These are phyloP conservation scores for Melitaea athalia DNA, from an alignment of 2,888 invertebrate species.

Conservation along the genomic window DNA sequence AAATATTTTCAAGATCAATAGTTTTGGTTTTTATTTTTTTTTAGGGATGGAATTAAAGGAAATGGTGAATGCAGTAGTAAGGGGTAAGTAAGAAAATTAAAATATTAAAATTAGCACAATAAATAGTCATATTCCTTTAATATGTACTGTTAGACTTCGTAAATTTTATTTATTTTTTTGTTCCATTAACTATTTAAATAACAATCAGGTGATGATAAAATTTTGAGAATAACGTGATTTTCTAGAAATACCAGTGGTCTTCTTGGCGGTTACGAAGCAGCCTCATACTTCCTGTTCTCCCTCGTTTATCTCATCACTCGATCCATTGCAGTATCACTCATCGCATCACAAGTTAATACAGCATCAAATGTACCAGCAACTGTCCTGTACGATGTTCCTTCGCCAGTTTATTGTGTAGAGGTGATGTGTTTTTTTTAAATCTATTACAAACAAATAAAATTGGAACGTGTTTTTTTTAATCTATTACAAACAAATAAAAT, in stretches of 20 bases:
- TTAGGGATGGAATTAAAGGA: conserved; percentile 56
- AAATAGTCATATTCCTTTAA: too few species aligned
- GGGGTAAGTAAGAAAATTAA: conserved; percentile 41
- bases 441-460: too few species aligned
- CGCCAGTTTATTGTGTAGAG: conserved; percentile 84
- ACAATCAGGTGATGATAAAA: background rate
- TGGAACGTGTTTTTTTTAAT: background rate
- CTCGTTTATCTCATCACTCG: conserved; percentile 84
- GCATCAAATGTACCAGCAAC: conserved; percentile 81
- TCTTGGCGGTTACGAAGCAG: conserved; percentile 80
- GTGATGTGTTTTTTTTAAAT: conserved; percentile 45
- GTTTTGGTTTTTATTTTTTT: conserved; percentile 11
- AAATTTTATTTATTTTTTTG: too few species aligned
- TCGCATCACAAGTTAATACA: conserved; percentile 83
- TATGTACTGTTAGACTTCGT: too few species aligned
- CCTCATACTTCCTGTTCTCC: conserved; percentile 85
- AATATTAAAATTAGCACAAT: background rate
- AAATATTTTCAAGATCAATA: background rate
- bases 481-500: too few species aligned
- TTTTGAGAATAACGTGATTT: background rate
- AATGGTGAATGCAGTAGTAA: conserved; percentile 48
- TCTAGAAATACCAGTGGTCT: conserved; percentile 54
- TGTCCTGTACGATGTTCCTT: conserved; percentile 84
- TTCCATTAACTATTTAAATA: too few species aligned
- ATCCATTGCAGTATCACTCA: conserved; percentile 84